Evolutionary conservation across 2,113 vertebrate species (phyloP), one percentile per base, ranked within the genome.

Genomic region (Oreochromis aureus): DNA sequence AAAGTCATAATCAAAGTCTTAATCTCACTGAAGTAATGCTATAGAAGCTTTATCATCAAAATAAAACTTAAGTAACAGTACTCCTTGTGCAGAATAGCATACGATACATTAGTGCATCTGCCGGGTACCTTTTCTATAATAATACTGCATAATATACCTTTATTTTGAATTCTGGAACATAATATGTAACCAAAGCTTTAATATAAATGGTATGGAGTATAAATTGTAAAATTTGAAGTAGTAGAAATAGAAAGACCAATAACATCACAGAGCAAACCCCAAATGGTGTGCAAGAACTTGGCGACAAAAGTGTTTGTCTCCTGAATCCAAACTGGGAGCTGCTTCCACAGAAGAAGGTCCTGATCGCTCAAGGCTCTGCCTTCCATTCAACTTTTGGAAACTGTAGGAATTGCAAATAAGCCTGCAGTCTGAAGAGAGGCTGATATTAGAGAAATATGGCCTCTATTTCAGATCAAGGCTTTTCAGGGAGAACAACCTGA

Each of bases 141-240:
- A 76, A 48, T 30, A 19, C 44, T 48, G 24, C 44, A 48, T 30
- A 48, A 76, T 30, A 30, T 30, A 76, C 10, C 41, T 3, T 27
- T 76, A 73, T 46, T 5, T 76, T 30, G 0, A 76, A 30, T 30
- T 76, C 24, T 48, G 71, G 10, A 48, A 30, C 2, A 48, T 2
- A 76, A 30, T 4, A 48, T 6, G 71, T 76, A 48, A 19, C 71
- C 24, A 76, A 5, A 76, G 41, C 41, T 46, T 73, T 46, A 30
- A 30, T 46, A 73, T 46, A 73, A 46, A 46, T 0, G 0, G 27
- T 27, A 15, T 0, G 0, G 13, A 0, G 2, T 46, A 18, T 13
- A 10, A 30, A 30, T 27, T 76, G 71, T 48, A 73, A 73, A 30
- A 5, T 48, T 0, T 73, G 2, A 73, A 48, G 71, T 30, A 48